A percentile compares a stretch with the other conserved stretches of the same genome.
Evolutionary conservation across 2,113 vertebrate genomes (phyloP).

Genomic region (Ciconia stormi): DNA sequence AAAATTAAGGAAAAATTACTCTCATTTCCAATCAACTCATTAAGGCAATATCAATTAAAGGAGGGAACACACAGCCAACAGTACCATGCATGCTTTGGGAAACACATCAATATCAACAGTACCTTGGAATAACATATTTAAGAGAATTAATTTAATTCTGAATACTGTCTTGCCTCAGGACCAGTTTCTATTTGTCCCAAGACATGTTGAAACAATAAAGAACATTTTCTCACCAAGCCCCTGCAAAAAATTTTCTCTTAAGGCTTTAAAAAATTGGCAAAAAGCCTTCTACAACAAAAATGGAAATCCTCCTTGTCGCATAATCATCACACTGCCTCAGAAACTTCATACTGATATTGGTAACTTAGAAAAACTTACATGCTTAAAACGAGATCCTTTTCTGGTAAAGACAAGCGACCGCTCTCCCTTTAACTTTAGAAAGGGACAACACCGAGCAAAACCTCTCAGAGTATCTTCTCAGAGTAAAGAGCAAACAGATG

Average conservation of each 20-base stretch:
- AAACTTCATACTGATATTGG: neutral
- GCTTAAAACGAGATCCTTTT: neutral
- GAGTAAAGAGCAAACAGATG: neutral
- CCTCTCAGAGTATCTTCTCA: neutral
- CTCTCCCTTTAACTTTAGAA: neutral
- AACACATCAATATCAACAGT: neutral
- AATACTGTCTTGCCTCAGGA: conserved; percentile 46
- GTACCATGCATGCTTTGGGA: neutral
- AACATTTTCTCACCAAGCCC: conserved; percentile 62
- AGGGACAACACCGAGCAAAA: neutral
- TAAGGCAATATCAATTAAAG: neutral
- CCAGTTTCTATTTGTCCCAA: conserved; percentile 52
- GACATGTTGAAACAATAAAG: conserved; percentile 65
- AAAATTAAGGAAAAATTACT: neutral
- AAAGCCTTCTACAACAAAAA: conserved; percentile 50
- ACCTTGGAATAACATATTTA: conserved; percentile 45
- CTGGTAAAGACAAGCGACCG: neutral
- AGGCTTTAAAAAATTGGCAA: conserved; percentile 59
- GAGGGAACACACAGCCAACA: neutral
- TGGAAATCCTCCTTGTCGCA: conserved; percentile 21
- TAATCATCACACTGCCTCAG: neutral
- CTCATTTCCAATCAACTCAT: neutral
- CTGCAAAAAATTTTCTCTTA: conserved; percentile 55
- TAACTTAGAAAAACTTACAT: neutral
- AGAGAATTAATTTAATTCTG: conserved; percentile 59